Evolutionary conservation across 2,797 vertebrate species (phyloP).

Genomic region (Crax fasciolata): DNA sequence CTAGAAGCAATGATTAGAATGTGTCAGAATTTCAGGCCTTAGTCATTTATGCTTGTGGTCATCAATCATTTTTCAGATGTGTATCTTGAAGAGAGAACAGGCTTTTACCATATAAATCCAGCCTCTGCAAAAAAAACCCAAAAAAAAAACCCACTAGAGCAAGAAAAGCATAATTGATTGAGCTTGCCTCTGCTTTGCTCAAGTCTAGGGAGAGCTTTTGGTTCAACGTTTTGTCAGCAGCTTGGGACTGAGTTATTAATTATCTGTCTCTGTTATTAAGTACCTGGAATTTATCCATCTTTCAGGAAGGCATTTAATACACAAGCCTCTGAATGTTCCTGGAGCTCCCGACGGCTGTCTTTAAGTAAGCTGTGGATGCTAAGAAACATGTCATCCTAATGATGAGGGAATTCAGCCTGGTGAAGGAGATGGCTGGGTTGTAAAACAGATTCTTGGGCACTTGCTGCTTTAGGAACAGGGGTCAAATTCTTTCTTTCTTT

Average conservation of each 20-base stretch:
- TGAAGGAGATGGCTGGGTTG: neutral
- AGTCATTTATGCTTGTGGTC: conserved; percentile 25
- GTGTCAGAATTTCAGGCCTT: conserved; percentile 57
- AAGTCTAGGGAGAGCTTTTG: conserved; percentile 11
- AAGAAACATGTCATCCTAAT: neutral
- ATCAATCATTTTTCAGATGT: conserved; percentile 54
- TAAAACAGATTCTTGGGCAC: conserved; percentile 52
- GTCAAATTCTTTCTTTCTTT: conserved; percentile 39
- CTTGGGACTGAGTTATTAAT: conserved; percentile 64
- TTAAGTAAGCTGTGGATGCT: neutral
- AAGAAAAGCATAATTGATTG: conserved; percentile 47
- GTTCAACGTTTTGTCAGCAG: conserved; percentile 61
- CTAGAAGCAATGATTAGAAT: conserved; percentile 49
- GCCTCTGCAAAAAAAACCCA: neutral
- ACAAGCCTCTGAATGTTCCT: conserved; percentile 39
- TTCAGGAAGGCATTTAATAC: conserved; percentile 54
- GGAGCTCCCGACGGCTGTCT: neutral
- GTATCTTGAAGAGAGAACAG: conserved; percentile 45
- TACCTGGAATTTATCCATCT: conserved; percentile 68
- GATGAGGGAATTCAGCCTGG: conserved; percentile 25
- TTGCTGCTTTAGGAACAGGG: neutral
- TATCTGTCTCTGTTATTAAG: conserved; percentile 55
- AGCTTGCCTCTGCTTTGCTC: conserved; percentile 11
- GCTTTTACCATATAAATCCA: conserved; percentile 55
- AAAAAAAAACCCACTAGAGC: conserved; percentile 7